Evolutionary conservation across 1,140 invertebrate genomes (phyloP).

Genomic region (Zophobas atratus): DNA sequence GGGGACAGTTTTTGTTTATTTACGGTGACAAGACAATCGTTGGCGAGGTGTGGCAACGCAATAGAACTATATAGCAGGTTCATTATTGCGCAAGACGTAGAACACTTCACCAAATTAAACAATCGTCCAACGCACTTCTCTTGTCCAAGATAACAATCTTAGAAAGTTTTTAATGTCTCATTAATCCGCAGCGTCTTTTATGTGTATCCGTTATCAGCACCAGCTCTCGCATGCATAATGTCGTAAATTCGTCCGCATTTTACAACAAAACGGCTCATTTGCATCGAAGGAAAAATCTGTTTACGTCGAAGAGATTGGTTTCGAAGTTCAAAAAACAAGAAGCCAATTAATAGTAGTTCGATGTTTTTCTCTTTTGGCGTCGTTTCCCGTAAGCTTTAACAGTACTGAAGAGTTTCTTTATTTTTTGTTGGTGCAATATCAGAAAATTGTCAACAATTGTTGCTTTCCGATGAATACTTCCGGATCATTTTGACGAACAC

Average conservation of each 20-base stretch:
- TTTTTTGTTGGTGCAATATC: no score
- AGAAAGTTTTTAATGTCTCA: conserved; percentile 49
- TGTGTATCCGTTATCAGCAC: neutral
- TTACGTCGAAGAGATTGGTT: neutral
- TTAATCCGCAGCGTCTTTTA: conserved; percentile 31
- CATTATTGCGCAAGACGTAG: conserved; percentile 37
- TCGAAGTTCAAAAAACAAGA: no score
- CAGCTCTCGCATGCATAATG: conserved; percentile 9
- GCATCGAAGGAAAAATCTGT: conserved; percentile 7
- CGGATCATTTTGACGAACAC: no score
- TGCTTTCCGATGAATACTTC: no score
- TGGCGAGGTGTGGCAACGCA: conserved; percentile 40
- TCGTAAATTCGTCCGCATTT: conserved; percentile 22
- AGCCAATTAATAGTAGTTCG: no score
- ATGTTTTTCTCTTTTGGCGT: no score
- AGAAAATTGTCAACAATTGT: no score
- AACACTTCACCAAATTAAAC: conserved; percentile 44
- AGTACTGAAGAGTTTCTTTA: no score
- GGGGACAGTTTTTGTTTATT: conserved; percentile 50
- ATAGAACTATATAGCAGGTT: conserved; percentile 44
- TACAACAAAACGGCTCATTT: conserved; percentile 3
- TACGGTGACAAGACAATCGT: conserved; percentile 48
- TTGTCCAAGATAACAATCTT: conserved; percentile 40
- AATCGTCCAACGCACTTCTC: conserved; percentile 44
- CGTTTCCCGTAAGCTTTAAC: no score